These are phyloP conservation scores for Torymus aiolomorphi DNA, from an alignment of 2,888 invertebrate species.

Conservation along the genomic window DNA sequence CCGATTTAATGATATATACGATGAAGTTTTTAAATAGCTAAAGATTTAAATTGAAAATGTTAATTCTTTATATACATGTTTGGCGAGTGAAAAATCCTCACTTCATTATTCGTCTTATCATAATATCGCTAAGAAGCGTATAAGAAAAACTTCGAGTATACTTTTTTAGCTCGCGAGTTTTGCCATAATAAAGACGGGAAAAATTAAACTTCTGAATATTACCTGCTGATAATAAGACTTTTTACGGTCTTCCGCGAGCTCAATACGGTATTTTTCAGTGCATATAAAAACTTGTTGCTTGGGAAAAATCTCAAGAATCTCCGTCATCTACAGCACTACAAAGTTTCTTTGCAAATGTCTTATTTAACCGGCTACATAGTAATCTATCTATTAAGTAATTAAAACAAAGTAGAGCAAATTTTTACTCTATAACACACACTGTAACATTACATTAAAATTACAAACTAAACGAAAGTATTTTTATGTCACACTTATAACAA, in stretches of 20 bases:
- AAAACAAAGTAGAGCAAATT: too few species aligned
- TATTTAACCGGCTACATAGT: too few species aligned
- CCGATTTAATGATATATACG: too few species aligned
- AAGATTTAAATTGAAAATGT: too few species aligned
- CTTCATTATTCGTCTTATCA: neutral
- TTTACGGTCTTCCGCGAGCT: conserved; percentile 18
- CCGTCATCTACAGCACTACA: neutral
- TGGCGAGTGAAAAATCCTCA: neutral
- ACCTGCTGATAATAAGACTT: conserved; percentile 11
- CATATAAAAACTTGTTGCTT: conserved; percentile 32
- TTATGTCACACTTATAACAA: too few species aligned
- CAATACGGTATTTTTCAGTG: conserved; percentile 22
- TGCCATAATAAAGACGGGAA: conserved; percentile 5
- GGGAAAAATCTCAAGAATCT: neutral
- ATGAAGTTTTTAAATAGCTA: too few species aligned
- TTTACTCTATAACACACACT: too few species aligned
- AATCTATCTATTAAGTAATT: too few species aligned
- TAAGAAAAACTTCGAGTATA: neutral
- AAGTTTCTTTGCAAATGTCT: too few species aligned
- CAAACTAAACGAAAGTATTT: too few species aligned
- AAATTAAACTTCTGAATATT: conserved; percentile 6
- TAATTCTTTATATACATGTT: too few species aligned
- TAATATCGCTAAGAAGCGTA: neutral
- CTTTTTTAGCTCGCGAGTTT: conserved; percentile 18
- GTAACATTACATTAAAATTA: too few species aligned